Percentiles rank a stretch among this genome's conserved stretches.
These are phyloP conservation scores for Rhynchomys soricoides DNA, from an alignment of 2,113 vertebrate genomes.

Conservation along the genomic window DNA sequence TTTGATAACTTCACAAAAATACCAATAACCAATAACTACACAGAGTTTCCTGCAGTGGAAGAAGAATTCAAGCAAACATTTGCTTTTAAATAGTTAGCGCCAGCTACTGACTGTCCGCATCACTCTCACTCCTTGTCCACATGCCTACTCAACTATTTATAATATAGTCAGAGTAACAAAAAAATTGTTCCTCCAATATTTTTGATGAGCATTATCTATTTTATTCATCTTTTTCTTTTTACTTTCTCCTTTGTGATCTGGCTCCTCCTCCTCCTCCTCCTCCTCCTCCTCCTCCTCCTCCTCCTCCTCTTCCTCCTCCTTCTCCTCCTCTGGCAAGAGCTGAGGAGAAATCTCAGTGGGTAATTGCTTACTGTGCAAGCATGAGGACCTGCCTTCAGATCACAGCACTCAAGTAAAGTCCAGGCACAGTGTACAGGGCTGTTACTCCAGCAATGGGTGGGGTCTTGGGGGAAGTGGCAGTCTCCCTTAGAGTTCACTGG, in stretches of 20 bases:
- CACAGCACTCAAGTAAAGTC: not conserved
- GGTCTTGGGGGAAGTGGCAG: not conserved
- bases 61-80: not conserved
- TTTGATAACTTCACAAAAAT: slow-evolving; percentile 1
- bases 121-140: not conserved
- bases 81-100: not conserved
- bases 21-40: not conserved
- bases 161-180: not conserved
- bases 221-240: not conserved
- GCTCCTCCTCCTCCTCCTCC: too few species aligned
- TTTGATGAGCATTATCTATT: not conserved
- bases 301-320: too few species aligned
- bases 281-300: not conserved
- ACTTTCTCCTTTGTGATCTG: not conserved
- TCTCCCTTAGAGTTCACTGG: not conserved
- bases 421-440: not conserved
- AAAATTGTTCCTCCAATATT: not conserved
- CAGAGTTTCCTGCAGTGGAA: not conserved
- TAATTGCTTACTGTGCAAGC: not conserved
- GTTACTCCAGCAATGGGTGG: not conserved
- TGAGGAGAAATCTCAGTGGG: not conserved
- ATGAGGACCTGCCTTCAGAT: not conserved
- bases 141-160: not conserved
- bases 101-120: not conserved
- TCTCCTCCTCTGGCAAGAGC: not conserved